A percentile compares a stretch with the other conserved stretches of the same genome.
These are phyloP conservation scores for Syndactyla subalaris DNA, from an alignment of 2,797 vertebrate species.

Conservation along the genomic window DNA sequence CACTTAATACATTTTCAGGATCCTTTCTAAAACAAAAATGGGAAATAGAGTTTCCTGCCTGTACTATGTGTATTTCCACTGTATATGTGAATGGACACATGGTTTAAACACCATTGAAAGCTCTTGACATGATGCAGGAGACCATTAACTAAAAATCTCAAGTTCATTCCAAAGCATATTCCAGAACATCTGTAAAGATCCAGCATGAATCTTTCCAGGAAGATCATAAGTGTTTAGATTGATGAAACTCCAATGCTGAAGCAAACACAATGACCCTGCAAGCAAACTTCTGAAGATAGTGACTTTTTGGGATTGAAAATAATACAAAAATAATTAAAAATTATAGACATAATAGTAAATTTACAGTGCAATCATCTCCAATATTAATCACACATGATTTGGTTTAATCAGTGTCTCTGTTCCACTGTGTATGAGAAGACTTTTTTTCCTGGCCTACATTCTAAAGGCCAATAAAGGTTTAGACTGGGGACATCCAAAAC, in stretches of 20 bases:
- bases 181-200: neutral
- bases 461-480: neutral
- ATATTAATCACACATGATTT: neutral
- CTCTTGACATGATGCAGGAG: neutral
- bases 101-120: neutral
- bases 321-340: too few relatives aligned
- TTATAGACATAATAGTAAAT: neutral
- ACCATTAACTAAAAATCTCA: neutral
- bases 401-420: neutral
- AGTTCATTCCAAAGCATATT: neutral
- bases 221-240: neutral
- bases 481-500: neutral
- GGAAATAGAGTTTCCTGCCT: neutral
- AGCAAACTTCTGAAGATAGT: neutral
- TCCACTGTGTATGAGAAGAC: neutral
- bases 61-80: neutral
- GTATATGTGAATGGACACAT: neutral
- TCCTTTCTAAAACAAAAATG: neutral
- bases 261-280: neutral
- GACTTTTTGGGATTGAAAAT: neutral
- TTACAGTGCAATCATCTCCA: neutral
- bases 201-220: neutral
- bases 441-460: neutral
- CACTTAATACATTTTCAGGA: constrained; percentile 7
- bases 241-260: neutral